Percentiles rank a stretch among this genome's conserved stretches.
phyloP scores from a whole-genome alignment of 2,888 invertebrate genomes.

The Drosophila setosimentum region DNA sequence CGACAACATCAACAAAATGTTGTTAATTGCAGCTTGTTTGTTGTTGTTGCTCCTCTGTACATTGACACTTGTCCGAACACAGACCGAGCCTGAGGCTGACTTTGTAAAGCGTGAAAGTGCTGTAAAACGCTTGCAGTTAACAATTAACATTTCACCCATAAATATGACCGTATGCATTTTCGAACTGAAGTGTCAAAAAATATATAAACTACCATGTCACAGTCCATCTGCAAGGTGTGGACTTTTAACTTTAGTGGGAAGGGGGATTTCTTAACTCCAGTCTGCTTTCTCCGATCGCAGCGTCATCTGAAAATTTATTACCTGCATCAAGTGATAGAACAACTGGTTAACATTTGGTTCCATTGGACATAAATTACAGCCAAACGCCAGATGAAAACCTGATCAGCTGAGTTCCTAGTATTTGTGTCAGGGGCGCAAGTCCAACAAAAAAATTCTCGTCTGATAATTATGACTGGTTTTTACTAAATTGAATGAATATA shows the following conservation, averaged over 20 bases:
- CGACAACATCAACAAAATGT: constrained; percentile 39
- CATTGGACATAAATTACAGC: constrained; percentile 29
- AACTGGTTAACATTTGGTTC: constrained; percentile 33
- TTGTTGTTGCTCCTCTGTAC: constrained; percentile 55
- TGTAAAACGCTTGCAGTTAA: constrained; percentile 53
- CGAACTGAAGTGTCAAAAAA: constrained; percentile 50
- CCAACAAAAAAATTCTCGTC: constrained; percentile 31
- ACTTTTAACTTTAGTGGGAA: constrained; percentile 56
- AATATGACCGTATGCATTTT: constrained; percentile 57
- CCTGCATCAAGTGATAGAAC: constrained; percentile 29
- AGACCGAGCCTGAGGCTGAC: constrained; percentile 31
- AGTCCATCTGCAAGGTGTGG: constrained; percentile 23
- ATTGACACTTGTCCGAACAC: constrained; percentile 60
- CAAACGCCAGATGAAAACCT: constrained; percentile 58
- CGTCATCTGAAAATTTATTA: constrained; percentile 25
- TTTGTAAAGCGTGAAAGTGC: constrained; percentile 63
- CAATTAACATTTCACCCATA: constrained; percentile 75
- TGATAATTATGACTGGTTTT: constrained; percentile 52
- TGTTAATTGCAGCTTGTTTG: constrained; percentile 69
- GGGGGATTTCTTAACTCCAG: constrained; percentile 26
- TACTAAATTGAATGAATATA: constrained; percentile 23
- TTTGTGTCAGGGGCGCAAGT: constrained; percentile 75
- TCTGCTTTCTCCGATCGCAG: constrained; percentile 43
- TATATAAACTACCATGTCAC: constrained; percentile 22
- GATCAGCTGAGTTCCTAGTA: constrained; percentile 38